Conservation (phyloP, 2,888 invertebrate genomes). For the Cotesia congregata region DNA sequence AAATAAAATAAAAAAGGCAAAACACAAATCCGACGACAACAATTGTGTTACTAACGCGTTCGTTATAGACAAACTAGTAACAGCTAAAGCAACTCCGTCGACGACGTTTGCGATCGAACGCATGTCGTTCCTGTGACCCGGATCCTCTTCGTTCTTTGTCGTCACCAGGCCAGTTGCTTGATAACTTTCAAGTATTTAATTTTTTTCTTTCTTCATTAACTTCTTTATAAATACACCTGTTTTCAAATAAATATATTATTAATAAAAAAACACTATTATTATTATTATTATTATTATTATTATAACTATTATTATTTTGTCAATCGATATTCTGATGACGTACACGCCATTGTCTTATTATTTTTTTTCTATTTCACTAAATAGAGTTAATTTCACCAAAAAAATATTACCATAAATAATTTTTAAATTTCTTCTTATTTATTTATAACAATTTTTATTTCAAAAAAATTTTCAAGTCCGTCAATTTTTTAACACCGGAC, state of each 20-base stretch:
- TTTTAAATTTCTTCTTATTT: not conserved
- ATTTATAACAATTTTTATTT: not conserved
- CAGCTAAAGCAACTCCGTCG: slow-evolving; percentile 16
- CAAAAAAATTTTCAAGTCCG: not conserved
- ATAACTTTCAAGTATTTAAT: slow-evolving; percentile 24
- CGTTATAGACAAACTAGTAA: slow-evolving; percentile 17
- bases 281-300: not conserved
- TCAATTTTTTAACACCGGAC: not conserved
- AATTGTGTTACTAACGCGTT: slow-evolving; percentile 16
- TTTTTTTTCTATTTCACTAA: slow-evolving; percentile 33
- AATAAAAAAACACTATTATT: not conserved
- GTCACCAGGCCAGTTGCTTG: slow-evolving; percentile 35
- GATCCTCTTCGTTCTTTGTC: slow-evolving; percentile 33
- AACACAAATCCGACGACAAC: not conserved
- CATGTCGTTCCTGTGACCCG: slow-evolving; percentile 42
- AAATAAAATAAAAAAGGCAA: not conserved
- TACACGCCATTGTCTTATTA: slow-evolving; percentile 47
- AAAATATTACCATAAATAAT: slow-evolving; percentile 16
- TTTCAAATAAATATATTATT: not conserved
- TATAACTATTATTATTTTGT: slow-evolving; percentile 5
- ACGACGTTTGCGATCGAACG: slow-evolving; percentile 19
- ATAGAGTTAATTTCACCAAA: not conserved
- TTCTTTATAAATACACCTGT: not conserved
- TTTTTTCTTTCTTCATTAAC: not conserved
- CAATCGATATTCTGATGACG: slow-evolving; percentile 49